phyloP scores from a whole-genome alignment of 2,888 invertebrate species.

The Carcina quercana region DNA sequence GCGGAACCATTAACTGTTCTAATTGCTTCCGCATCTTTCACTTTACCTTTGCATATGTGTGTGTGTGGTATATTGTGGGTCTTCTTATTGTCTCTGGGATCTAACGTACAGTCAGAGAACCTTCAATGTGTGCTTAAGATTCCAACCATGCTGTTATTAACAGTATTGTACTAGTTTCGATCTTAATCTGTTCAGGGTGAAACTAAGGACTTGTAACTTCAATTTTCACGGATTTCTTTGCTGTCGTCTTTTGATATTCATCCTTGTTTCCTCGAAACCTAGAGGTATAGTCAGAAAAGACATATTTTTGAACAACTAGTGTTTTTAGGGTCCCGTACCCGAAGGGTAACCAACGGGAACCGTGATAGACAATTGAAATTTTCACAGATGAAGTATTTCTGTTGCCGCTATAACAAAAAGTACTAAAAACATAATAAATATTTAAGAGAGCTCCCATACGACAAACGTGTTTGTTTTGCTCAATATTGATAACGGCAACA shows the following conservation, averaged over 20 bases:
- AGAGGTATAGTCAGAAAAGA: neutral
- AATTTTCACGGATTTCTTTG: neutral
- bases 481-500: too few relatives aligned
- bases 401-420: too few relatives aligned
- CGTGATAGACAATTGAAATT: too few relatives aligned
- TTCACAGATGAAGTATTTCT: too few relatives aligned
- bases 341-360: too few relatives aligned
- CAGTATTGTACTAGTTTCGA: neutral
- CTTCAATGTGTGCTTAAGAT: neutral
- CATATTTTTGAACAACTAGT: neutral
- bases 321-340: too few relatives aligned
- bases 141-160: neutral
- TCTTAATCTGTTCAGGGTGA: neutral
- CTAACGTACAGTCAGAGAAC: neutral
- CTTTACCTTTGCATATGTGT: neutral
- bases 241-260: neutral
- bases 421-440: too few relatives aligned
- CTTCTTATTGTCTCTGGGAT: neutral
- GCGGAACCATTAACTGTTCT: neutral
- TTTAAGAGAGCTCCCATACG: too few relatives aligned
- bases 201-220: neutral
- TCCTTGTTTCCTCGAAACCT: neutral
- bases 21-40: neutral
- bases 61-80: neutral
- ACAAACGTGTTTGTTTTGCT: too few relatives aligned